These are phyloP conservation scores for Eilema depressum DNA, from an alignment of 2,888 invertebrate species.

Conservation along the genomic window DNA sequence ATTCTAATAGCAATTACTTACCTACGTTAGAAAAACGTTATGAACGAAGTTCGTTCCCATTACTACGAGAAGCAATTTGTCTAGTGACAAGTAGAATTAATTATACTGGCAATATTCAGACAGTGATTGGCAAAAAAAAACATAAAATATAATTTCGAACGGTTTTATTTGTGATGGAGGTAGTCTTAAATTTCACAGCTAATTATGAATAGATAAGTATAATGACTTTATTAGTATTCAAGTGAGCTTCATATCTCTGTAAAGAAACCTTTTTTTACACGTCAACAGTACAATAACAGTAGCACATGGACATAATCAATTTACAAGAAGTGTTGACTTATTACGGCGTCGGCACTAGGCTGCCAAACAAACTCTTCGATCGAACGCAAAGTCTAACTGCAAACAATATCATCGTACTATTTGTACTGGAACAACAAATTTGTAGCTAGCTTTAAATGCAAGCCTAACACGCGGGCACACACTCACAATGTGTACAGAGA, in stretches of 20 bases:
- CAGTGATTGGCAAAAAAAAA: slow-evolving; percentile 7
- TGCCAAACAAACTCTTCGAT: slow-evolving; percentile 83
- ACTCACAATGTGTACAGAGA: slow-evolving; percentile 84
- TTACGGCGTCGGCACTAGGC: slow-evolving; percentile 63
- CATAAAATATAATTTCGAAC: slow-evolving; percentile 4
- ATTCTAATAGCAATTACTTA: neutral
- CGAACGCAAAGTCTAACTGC: slow-evolving; percentile 83
- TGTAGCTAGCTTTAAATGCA: slow-evolving; percentile 86
- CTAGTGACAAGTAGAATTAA: slow-evolving; percentile 8
- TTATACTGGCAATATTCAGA: slow-evolving; percentile 8
- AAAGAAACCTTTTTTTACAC: slow-evolving; percentile 14
- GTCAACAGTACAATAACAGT: slow-evolving; percentile 43
- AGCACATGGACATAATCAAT: slow-evolving; percentile 74
- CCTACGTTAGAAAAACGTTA: neutral
- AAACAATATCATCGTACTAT: slow-evolving; percentile 86
- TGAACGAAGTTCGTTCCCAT: neutral
- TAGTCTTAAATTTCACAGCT: neutral
- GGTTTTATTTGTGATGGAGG: neutral
- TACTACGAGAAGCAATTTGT: neutral
- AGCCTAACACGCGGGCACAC: slow-evolving; percentile 83
- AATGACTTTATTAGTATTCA: slow-evolving; percentile 10
- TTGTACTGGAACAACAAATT: slow-evolving; percentile 87
- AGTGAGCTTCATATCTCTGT: slow-evolving; percentile 10
- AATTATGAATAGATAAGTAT: slow-evolving; percentile 6
- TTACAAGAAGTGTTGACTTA: slow-evolving; percentile 78